Conservation (phyloP, 2,113 vertebrate species). For the Orycteropus afer region DNA sequence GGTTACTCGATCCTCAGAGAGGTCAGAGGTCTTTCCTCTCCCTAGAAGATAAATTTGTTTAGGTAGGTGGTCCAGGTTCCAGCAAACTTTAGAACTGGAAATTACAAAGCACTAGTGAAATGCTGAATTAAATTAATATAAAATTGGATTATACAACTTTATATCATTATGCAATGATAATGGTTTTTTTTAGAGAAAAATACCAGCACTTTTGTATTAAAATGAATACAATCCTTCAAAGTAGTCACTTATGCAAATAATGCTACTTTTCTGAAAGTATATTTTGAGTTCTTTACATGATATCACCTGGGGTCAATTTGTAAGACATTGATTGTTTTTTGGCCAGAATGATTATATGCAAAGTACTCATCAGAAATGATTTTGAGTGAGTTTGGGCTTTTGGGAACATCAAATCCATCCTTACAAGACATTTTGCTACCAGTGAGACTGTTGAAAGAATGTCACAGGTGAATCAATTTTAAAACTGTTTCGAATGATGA, state of each 20-base stretch:
- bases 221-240: slow-evolving; percentile 36
- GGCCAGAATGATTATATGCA: slow-evolving; percentile 45
- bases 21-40: slow-evolving; percentile 28
- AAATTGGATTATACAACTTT: not conserved
- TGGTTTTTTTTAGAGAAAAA: slow-evolving; percentile 53
- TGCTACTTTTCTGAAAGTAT: not conserved
- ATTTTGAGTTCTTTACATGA: slow-evolving; percentile 8
- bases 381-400: slow-evolving; percentile 27
- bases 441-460: not conserved
- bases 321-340: not conserved
- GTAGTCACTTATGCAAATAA: not conserved
- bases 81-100: slow-evolving; percentile 34
- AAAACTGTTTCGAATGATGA: slow-evolving; percentile 3
- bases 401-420: slow-evolving; percentile 26
- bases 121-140: not conserved
- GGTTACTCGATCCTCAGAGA: not conserved
- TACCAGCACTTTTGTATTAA: not conserved
- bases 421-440: not conserved
- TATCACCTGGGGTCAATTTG: slow-evolving; percentile 22
- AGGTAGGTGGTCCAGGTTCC: not conserved
- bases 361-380: slow-evolving; percentile 42
- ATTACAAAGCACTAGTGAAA: not conserved
- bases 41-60: not conserved
- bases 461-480: not conserved
- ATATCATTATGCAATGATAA: slow-evolving; percentile 2